Conservation (phyloP, 2,797 vertebrate genomes). For the Cygnus olor region DNA sequence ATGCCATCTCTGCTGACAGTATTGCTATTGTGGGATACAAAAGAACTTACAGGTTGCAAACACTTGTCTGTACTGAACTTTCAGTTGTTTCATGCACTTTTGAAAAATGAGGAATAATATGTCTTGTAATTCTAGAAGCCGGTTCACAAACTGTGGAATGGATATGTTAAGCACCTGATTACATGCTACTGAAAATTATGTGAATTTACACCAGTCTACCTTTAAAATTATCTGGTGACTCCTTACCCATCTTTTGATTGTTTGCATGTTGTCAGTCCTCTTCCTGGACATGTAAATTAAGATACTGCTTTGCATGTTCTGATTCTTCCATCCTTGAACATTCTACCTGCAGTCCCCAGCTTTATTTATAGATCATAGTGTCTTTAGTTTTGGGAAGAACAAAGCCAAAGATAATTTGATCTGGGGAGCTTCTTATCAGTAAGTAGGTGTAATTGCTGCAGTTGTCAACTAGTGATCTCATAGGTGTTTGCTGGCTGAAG, state of each 20-base stretch:
- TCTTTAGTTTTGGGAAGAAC: background rate
- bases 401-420: fast-evolving
- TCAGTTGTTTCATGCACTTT: fast-evolving
- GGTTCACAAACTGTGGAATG: background rate
- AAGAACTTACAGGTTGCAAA: background rate
- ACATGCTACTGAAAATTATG: background rate
- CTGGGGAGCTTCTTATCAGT: background rate
- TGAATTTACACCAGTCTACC: background rate
- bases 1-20: background rate
- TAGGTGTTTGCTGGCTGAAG: background rate
- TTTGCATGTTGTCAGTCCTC: background rate
- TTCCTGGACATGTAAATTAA: background rate
- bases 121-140: background rate
- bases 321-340: background rate
- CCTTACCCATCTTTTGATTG: background rate
- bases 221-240: background rate
- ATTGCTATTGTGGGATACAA: background rate
- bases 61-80: background rate
- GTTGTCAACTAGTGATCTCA: background rate
- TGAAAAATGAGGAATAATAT: background rate
- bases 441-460: background rate
- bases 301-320: background rate
- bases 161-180: background rate
- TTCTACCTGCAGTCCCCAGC: background rate
- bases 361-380: background rate